Base-by-base conservation (phyloP, 2,113 vertebrate species). In the Tupaia tana region DNA sequence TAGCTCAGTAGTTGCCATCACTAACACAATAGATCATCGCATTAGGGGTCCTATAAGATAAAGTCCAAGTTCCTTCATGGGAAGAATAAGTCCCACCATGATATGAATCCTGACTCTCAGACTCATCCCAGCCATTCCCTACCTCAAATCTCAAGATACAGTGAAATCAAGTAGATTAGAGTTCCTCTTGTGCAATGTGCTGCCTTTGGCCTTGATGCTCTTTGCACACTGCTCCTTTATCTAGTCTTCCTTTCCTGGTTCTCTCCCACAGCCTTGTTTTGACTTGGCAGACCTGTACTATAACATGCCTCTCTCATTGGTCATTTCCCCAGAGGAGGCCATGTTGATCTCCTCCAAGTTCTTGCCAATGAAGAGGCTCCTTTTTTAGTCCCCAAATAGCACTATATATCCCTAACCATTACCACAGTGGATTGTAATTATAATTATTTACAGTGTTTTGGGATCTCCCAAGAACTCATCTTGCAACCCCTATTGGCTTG, bases 381-480 rank as follows among this genome's bases (percentile, higher is more conserved):
- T 22, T 34, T 77, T 63, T 13, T 25, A 77, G 25, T 64, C 25
- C 29, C n/a, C 27, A 94, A 85, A 86, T 79, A 66, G 43, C 85
- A 95, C 6, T 18, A 66, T 22, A 5, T 61, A 71, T 10, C 16
- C 71, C 34, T 52, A 88, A 83, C 8, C 43, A 14, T 73, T 58
- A 54, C 27, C 31, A 56, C 34, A 56, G 7, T 56, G 20, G 71
- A 73, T 52, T 88, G 16, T 73, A 73, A 91, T 86, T 82, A 84
- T 13, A 58, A n/a, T 82, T 83, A 83, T 64, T 86, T 75, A 73
- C 18, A 90, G 54, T 79, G 34, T 67, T 95, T 94, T 67, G 77
- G 43, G 31, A 58, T 78, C 29, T 71, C 6, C 84, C 20, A 63
- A 66, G 56, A 90, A 63, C 12, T 66, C 54, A 73, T 58, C 83